A percentile compares a stretch with the other conserved stretches of the same genome.
Evolutionary conservation across 53 echinoderm and acorn worm species (phyloP).

Genomic region (Actinopyga echinites): DNA sequence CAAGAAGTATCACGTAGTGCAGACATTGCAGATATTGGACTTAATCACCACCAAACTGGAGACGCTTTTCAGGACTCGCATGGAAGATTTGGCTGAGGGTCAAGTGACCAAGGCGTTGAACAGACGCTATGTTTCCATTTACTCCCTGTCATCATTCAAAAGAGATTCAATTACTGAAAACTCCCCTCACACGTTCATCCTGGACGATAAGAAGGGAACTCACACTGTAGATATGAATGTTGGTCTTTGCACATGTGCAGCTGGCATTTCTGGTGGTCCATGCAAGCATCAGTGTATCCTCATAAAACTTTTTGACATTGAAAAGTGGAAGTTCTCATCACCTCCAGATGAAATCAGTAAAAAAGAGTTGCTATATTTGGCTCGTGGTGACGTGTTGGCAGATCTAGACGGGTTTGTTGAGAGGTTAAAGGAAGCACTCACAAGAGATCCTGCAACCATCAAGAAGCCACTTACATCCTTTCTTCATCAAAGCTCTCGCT

Average conservation of each 20-base stretch:
- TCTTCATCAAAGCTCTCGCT: slow-evolving; percentile 34
- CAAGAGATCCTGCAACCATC: slow-evolving; percentile 41
- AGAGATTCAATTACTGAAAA: slow-evolving; percentile 40
- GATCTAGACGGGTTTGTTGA: slow-evolving; percentile 48
- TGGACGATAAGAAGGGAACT: slow-evolving; percentile 37
- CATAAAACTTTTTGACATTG: slow-evolving; percentile 51
- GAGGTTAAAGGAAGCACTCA: slow-evolving; percentile 38
- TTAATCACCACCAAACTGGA: slow-evolving; percentile 58
- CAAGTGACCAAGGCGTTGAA: slow-evolving; percentile 41
- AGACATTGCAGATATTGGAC: slow-evolving; percentile 59
- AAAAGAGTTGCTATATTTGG: slow-evolving; percentile 32
- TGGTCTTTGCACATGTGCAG: slow-evolving; percentile 64
- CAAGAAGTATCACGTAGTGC: slow-evolving; percentile 48
- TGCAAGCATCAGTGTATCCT: slow-evolving; percentile 75
- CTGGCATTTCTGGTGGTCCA: slow-evolving; percentile 47
- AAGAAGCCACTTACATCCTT: slow-evolving; percentile 43
- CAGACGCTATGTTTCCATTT: slow-evolving; percentile 37
- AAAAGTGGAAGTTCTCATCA: slow-evolving; percentile 55
- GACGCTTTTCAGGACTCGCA: slow-evolving; percentile 45
- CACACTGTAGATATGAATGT: slow-evolving; percentile 59
- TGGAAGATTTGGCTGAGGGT: slow-evolving; percentile 63
- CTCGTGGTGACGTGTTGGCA: slow-evolving; percentile 42
- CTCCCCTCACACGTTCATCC: slow-evolving; percentile 37
- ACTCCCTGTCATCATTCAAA: not conserved
- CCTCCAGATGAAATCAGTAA: slow-evolving; percentile 35